A percentile compares a stretch with the other conserved stretches of the same genome.
phyloP scores from a whole-genome alignment of 2,113 vertebrate species.

The Agapornis roseicollis region DNA sequence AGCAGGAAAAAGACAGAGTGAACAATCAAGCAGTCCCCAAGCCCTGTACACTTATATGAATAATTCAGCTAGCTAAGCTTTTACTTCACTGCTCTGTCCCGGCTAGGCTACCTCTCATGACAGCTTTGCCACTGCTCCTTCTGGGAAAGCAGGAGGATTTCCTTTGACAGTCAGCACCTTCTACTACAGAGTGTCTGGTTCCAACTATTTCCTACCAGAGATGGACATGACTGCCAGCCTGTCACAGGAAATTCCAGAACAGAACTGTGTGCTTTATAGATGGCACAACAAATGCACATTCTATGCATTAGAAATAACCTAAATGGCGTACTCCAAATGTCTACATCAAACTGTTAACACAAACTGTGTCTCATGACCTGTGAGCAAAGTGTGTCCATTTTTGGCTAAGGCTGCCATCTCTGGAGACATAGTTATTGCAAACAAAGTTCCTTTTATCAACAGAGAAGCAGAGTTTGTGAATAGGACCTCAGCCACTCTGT shows the following conservation, averaged over 20 bases:
- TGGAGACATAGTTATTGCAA: neutral
- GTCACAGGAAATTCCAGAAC: neutral
- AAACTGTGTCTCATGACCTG: neutral
- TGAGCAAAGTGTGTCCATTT: neutral
- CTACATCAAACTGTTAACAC: neutral
- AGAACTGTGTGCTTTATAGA: neutral
- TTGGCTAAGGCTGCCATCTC: neutral
- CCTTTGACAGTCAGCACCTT: neutral
- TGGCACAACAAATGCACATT: neutral
- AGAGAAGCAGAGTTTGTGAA: neutral
- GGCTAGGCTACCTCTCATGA: neutral
- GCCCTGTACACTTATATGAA: neutral
- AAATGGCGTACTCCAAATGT: neutral
- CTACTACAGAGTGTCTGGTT: accelerated
- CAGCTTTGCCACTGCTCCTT: neutral
- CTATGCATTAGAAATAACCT: neutral
- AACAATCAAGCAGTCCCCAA: neutral
- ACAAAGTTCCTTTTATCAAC: neutral
- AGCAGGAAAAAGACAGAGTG: neutral
- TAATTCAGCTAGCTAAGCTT: neutral
- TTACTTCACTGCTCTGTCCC: neutral
- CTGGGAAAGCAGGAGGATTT: neutral
- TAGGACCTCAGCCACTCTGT: neutral
- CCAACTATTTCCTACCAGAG: accelerated
- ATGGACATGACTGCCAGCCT: neutral